Evolutionary conservation across 2,888 invertebrate genomes (phyloP), one percentile per base, ranked within the genome.

Genomic region (Myopa testacea): DNA sequence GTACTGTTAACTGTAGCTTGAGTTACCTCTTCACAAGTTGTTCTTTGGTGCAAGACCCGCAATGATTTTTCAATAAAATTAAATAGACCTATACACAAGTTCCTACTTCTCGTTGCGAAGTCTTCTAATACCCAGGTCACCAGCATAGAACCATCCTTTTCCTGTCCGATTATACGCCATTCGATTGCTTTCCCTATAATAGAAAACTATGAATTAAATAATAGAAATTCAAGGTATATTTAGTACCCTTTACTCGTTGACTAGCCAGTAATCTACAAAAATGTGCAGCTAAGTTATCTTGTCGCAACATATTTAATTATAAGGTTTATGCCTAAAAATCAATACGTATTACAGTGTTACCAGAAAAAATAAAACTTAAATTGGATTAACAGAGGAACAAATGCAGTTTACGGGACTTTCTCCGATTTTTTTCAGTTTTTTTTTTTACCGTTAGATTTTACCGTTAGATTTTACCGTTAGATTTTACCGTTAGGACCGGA

Each of bases 161-260:
- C 95, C 88, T 95, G 95, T 0, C 95, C 95, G 81, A 96, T 89
- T 76, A 95, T 90, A 78, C 95, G 93, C 95, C 95, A 95, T 90
- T 95, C 94, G 81, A 93, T 92, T 0, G 94, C 93, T 86, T 91
- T 91, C 81, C 91, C 93, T 93, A 87, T 58, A 90, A 82, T 75
- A 38, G 52, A 45, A 16, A 69, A 45, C 16, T 26, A 16, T 45
- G 4, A 45, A 19, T 2, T 8, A 6, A 8, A 34, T 40, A 38
- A 38, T 62, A 40, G 45, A 34, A 5, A 37, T 16, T 38, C 38
- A 34, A 1, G 26, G 8, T 12, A 1, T 37, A 1, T 52, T 8
- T 5, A 40, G 80, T 82, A 85, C 89, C 89, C 82, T 85, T 88
- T 62, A 84, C 84, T 52, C 89, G 88, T 71, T 89, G 87, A 62